Conservation (phyloP, 1,140 invertebrate genomes). For the Brachionus angularis region DNA sequence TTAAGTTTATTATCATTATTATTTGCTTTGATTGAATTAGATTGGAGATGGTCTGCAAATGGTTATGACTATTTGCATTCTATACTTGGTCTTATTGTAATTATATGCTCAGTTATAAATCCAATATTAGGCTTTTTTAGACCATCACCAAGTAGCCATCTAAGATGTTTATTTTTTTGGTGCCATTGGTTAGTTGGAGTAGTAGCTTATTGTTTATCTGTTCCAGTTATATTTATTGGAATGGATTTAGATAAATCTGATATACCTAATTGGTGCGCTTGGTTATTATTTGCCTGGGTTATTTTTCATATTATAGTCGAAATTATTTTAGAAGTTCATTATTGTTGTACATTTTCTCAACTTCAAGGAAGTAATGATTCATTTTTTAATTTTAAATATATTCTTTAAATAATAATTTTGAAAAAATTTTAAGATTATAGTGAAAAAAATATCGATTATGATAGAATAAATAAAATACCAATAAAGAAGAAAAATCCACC, state of each 20-base stretch:
- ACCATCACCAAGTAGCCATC: slow-evolving; percentile 23
- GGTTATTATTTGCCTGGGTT: slow-evolving; percentile 38
- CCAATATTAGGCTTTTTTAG: slow-evolving; percentile 23
- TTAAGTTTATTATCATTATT: slow-evolving; percentile 28
- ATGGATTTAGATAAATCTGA: slow-evolving; percentile 13
- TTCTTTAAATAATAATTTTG: too few species aligned
- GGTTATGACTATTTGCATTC: slow-evolving; percentile 27
- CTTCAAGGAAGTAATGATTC: slow-evolving; percentile 36
- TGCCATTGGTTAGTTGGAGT: slow-evolving; percentile 40
- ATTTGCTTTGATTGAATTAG: slow-evolving; percentile 20
- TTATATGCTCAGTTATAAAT: slow-evolving; percentile 33
- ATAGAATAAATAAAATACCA: slow-evolving; percentile 41
- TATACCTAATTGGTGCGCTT: slow-evolving; percentile 36
- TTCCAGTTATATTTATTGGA: slow-evolving; percentile 43
- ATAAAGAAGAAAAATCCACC: slow-evolving; percentile 32
- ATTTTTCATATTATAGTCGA: slow-evolving; percentile 44
- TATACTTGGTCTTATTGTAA: slow-evolving; percentile 32
- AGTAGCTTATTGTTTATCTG: slow-evolving; percentile 41
- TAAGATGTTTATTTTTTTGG: slow-evolving; percentile 40
- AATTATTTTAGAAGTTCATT: slow-evolving; percentile 40
- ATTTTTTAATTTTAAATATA: neutral
- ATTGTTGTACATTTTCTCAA: slow-evolving; percentile 44
- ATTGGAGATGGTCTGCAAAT: slow-evolving; percentile 36
- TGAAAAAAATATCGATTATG: slow-evolving; percentile 43
- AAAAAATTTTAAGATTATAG: slow-evolving; percentile 24